Evolutionary conservation across 1,140 invertebrate species (phyloP).

Genomic region (Belonocnema kinseyi): DNA sequence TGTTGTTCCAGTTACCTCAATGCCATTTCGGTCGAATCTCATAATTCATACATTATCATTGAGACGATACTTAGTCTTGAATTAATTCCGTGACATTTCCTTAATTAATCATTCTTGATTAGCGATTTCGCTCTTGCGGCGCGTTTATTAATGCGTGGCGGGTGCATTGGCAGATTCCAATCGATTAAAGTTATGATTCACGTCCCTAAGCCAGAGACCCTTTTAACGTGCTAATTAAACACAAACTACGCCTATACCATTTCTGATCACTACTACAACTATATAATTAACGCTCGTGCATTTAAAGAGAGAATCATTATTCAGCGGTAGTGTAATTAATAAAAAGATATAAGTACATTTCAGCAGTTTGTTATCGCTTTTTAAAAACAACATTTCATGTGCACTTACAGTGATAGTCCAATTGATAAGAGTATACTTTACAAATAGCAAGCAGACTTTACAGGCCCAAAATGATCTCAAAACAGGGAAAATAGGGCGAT

Average conservation of each 20-base stretch:
- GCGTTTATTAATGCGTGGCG: conserved; percentile 23
- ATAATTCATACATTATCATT: conserved; percentile 11
- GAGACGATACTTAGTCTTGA: background rate
- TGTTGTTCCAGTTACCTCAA: conserved; percentile 9
- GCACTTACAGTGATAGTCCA: no score
- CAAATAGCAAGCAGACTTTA: no score
- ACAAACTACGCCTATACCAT: conserved; percentile 45
- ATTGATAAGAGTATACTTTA: no score
- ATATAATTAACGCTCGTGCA: conserved; percentile 48
- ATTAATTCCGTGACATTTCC: conserved; percentile 15
- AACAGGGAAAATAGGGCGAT: no score
- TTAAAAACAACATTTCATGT: background rate
- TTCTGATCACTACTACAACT: conserved; percentile 46
- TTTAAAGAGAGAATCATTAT: conserved; percentile 27
- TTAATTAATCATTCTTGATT: conserved; percentile 31
- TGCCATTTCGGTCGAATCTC: background rate
- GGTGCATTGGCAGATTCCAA: conserved; percentile 50
- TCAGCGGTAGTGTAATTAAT: conserved; percentile 13
- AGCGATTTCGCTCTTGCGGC: conserved; percentile 18
- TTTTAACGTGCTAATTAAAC: conserved; percentile 55
- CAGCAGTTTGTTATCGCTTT: background rate
- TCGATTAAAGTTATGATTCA: conserved; percentile 53
- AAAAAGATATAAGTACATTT: conserved; percentile 14
- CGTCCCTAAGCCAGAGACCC: conserved; percentile 48
- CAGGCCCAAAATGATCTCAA: no score